Base-by-base conservation (phyloP, 1,140 invertebrate genomes). In the Proales similis region DNA sequence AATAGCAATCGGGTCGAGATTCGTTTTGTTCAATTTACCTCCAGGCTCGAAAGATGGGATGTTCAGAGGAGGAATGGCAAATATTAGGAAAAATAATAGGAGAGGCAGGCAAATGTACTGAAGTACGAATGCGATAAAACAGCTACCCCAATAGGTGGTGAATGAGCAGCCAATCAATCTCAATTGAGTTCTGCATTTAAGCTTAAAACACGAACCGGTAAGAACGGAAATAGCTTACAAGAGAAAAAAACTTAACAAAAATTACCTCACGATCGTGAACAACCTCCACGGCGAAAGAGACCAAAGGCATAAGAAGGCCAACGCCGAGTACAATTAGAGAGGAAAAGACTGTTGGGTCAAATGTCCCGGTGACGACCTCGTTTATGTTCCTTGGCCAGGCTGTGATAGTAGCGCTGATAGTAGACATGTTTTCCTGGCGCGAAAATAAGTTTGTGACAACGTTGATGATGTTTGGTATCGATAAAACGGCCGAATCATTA, bases 231-330 rank as follows among this genome's bases (percentile, higher is more conserved):
- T 36, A 22, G 20, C 11, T 11, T 14, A 39, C 26, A 33, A 20
- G 22, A 4, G 4, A n/a, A 14, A n/a, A n/a, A n/a, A n/a, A n/a
- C n/a, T 53, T 27, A 19, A 20, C 26, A 17, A 26, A 19, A 20
- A n/a, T 20, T 53, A 53, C 48, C 27, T 53, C 51, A 30, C 51
- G 29, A 26, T 57, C 51, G 29, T 57, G 51, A 42, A 57, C 51
- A 27, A 57, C 20, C 45, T 57, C 51, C 7, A 42, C 36, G 11
- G 51, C 51, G 45, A 57, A 57, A 11, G 51, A 57, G 1, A 57
- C 51, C 20, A 57, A 42, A 7, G 51, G 51, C 39, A 57, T 30
- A 20, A 57, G 27, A 27, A 57, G 45, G 22, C 51, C 45, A 42
- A 42, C 45, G 1, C 51, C 51, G 30, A 57, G 36, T 5, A 57